phyloP scores from a whole-genome alignment of 2,113 vertebrate genomes.

The Gila orcuttii region DNA sequence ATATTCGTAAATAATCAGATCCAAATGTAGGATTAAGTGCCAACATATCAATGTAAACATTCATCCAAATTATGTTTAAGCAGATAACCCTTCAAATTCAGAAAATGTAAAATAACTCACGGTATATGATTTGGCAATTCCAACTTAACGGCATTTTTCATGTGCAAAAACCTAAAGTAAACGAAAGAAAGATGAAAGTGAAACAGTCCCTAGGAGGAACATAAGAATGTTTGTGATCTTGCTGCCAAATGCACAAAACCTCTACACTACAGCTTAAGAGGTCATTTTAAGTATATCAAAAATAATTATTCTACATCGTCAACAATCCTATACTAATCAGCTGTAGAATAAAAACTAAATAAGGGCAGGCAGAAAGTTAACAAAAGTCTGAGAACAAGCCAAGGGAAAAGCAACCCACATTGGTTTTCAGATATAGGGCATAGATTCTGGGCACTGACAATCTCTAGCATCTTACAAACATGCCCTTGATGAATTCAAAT shows the following conservation, averaged over 20 bases:
- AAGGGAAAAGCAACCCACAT: conserved; percentile 19
- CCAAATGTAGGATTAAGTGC: not conserved
- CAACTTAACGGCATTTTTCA: conserved; percentile 77
- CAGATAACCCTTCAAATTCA: not conserved
- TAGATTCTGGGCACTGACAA: not conserved
- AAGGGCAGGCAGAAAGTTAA: not conserved
- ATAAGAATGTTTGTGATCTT: not conserved
- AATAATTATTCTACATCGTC: not conserved
- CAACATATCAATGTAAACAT: not conserved
- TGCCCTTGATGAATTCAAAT: not conserved
- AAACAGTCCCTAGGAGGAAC: not conserved
- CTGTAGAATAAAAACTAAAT: not conserved
- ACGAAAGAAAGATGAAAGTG: not conserved
- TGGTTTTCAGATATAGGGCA: conserved; percentile 14
- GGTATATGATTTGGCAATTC: conserved; percentile 73
- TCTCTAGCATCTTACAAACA: not conserved
- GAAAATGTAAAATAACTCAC: conserved; percentile 64
- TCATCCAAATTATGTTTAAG: not conserved
- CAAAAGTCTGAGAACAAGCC: not conserved
- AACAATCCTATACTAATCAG: not conserved
- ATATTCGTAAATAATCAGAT: not conserved
- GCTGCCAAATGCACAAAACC: not conserved
- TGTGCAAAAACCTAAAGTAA: conserved; percentile 68
- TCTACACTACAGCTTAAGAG: not conserved
- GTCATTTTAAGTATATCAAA: too few species aligned